A percentile compares a stretch with the other conserved stretches of the same genome.
These are phyloP conservation scores for Oxyruncus cristatus DNA, from an alignment of 2,113 vertebrate species.

Conservation along the genomic window DNA sequence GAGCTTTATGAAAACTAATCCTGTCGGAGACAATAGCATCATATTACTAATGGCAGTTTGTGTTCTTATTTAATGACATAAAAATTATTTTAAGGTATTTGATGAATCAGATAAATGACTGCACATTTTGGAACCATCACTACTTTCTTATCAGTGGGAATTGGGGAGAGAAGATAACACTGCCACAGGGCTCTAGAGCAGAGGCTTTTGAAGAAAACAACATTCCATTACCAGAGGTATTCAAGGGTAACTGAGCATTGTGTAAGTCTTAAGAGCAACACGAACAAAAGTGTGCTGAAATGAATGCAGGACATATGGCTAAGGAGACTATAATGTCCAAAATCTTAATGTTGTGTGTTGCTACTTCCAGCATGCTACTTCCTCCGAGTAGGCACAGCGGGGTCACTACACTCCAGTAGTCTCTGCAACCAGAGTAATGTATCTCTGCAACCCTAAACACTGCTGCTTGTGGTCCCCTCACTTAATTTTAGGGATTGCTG, in stretches of 20 bases:
- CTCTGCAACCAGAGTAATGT: not conserved
- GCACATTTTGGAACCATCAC: not conserved
- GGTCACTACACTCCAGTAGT: not conserved
- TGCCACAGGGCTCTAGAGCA: not conserved
- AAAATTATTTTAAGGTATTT: not conserved
- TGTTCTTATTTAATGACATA: not conserved
- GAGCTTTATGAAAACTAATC: not conserved
- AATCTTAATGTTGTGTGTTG: not conserved
- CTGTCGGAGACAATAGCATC: not conserved
- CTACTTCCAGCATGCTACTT: not conserved
- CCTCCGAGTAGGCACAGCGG: fast-evolving
- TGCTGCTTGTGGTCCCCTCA: not conserved
- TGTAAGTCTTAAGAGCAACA: not conserved
- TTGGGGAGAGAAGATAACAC: not conserved
- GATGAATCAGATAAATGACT: not conserved
- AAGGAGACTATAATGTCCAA: not conserved
- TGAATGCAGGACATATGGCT: not conserved
- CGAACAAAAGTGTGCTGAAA: not conserved
- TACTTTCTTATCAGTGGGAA: not conserved
- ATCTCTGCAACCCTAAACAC: not conserved
- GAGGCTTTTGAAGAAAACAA: not conserved
- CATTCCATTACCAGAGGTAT: not conserved
- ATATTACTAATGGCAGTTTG: not conserved
- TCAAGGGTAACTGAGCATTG: not conserved
- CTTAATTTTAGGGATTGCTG: not conserved